These are phyloP conservation scores for Ips nitidus DNA, from an alignment of 1,140 invertebrate genomes.

Conservation along the genomic window DNA sequence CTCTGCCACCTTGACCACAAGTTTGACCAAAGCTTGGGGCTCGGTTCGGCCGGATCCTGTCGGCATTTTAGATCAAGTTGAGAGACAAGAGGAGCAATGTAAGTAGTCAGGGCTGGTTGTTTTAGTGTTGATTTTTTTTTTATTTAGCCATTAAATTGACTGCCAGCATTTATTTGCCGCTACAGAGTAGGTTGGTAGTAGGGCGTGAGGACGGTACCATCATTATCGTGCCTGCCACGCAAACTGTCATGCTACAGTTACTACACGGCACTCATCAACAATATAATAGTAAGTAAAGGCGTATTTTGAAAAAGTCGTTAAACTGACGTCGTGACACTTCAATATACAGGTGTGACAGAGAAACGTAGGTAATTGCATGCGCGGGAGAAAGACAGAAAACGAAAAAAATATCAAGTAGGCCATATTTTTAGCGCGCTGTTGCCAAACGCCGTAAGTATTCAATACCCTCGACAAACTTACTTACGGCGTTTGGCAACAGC, in stretches of 20 bases:
- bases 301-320: no score
- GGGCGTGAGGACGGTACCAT: conserved; percentile 96
- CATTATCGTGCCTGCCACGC: conserved; percentile 94
- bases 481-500: no score
- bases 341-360: no score
- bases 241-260: conserved; percentile 92
- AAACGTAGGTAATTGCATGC: no score
- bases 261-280: conserved; percentile 89
- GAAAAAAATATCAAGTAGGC: no score
- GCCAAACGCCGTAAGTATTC: no score
- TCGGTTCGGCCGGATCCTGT: conserved; percentile 83
- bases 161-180: conserved; percentile 89
- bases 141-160: conserved; percentile 71
- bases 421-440: no score
- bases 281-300: conserved; percentile 66
- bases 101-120: conserved; percentile 14
- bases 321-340: no score
- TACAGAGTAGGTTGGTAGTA: conserved; percentile 90
- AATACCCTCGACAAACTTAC: no score
- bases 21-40: conserved; percentile 82
- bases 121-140: background rate
- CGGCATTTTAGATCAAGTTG: conserved; percentile 88
- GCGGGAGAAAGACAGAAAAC: no score
- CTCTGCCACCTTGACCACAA: conserved; percentile 74
- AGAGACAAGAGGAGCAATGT: conserved; percentile 52